Base-by-base conservation (phyloP, 2,113 vertebrate genomes). In the Azemiops feae region DNA sequence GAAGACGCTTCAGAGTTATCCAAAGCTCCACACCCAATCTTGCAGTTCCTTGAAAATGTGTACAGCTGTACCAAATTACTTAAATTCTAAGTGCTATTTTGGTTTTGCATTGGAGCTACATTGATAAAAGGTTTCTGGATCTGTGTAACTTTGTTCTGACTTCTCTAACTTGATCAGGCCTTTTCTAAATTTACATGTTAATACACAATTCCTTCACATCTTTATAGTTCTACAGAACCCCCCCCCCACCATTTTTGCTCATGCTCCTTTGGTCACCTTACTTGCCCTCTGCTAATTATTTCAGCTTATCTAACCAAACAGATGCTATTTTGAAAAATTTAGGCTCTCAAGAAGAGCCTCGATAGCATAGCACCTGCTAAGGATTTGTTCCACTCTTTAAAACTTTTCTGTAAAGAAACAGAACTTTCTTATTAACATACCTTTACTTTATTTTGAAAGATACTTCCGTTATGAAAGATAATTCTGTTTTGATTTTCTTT, bases 31-130 rank as follows among this genome's bases (percentile, higher is more conserved):
- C 50, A 18, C 3, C 43, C 12, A 87, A n/a, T 47, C 14, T 52
- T 52, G n/a, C 30, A 20, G 27, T 87, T 52, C 47, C 11, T 52
- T 87, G 23, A 87, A 30, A 34, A 89, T 64, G 25, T 25, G 22
- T 90, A 16, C 18, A 64, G 47, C 93, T 25, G 25, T 8, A 18
- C 43, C 23, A 87, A 85, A 34, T 58, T 34, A 64, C 45, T 39
- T 88, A 85, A 92, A 18, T 89, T 95, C 93, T 89, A 93, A 94
- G 25, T 1, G 1, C 52, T 85, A 92, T 94, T 91, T 85, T 1
- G 74, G 45, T 14, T 58, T 93, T 85, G n/a, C 57, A 2, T 85
- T 93, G 87, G 85, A 93, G 87, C 52, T 27, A 55, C 34, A 74
- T n/a, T 23, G 22, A 25, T 45, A 5, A 45, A 39, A 10, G 16